These are phyloP conservation scores for Patella vulgata DNA, from an alignment of 1,140 invertebrate species.

Conservation along the genomic window DNA sequence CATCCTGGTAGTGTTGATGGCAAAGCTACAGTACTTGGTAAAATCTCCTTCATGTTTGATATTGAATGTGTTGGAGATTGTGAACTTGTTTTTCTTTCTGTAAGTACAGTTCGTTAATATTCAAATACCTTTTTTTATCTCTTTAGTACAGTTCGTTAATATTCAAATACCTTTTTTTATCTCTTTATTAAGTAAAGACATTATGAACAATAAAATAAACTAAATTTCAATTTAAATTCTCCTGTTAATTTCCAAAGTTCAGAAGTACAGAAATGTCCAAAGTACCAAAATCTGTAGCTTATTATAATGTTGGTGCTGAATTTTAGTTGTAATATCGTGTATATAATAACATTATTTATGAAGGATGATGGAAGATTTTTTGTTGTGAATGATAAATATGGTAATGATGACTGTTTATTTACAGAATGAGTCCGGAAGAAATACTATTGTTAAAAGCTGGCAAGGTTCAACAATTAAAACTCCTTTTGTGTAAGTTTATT, in stretches of 20 bases:
- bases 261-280: too few species aligned
- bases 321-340: too few species aligned
- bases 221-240: too few species aligned
- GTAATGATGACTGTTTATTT: too few species aligned
- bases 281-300: too few species aligned
- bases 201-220: too few species aligned
- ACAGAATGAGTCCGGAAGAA: constrained; percentile 2
- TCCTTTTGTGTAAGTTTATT: constrained; percentile 2
- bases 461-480: background rate
- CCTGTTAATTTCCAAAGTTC: too few species aligned
- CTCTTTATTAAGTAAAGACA: background rate
- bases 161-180: background rate
- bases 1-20: constrained; percentile 63
- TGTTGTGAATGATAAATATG: too few species aligned
- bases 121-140: background rate
- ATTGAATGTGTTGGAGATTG: constrained; percentile 68
- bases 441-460: background rate
- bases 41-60: constrained; percentile 70
- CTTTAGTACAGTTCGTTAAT: background rate
- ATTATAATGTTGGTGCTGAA: too few species aligned
- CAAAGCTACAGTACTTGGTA: constrained; percentile 65
- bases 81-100: constrained; percentile 71
- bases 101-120: constrained; percentile 47
- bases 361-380: too few species aligned
- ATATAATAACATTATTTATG: too few species aligned